These are phyloP conservation scores for Trogon surrucura DNA, from an alignment of 2,113 vertebrate species.

Conservation along the genomic window DNA sequence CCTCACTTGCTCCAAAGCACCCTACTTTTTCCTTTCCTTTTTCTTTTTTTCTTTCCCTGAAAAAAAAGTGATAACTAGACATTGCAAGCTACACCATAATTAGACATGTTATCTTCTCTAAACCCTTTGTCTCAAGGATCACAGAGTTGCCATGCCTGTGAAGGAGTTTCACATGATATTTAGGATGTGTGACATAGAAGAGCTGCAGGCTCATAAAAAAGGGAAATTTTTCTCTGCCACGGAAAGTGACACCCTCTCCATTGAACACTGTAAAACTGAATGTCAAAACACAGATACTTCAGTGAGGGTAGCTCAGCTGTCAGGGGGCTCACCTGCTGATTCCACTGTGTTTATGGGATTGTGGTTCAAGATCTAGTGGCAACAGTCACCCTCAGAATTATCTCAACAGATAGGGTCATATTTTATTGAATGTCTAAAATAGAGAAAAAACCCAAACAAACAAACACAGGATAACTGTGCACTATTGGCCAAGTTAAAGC, in stretches of 20 bases:
- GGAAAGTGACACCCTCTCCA: not conserved
- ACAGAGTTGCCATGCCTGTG: not conserved
- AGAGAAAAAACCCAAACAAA: not conserved
- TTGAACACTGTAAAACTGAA: conserved; percentile 3
- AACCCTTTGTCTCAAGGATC: conserved; percentile 1
- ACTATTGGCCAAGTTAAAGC: not conserved
- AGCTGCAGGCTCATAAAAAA: not conserved
- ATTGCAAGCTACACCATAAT: not conserved
- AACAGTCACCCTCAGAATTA: not conserved
- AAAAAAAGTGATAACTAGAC: not conserved
- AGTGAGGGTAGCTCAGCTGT: not conserved
- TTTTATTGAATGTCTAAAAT: not conserved
- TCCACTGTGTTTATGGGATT: not conserved
- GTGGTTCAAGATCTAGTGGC: not conserved
- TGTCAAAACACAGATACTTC: conserved; percentile 27
- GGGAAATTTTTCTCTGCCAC: not conserved
- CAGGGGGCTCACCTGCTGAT: not conserved
- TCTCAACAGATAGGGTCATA: not conserved
- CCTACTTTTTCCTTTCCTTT: not conserved
- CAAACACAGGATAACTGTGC: not conserved
- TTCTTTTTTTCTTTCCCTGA: not conserved
- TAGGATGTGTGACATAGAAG: not conserved
- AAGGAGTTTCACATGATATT: not conserved
- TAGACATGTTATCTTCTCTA: not conserved
- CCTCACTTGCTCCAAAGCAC: conserved; percentile 27